phyloP scores from a whole-genome alignment of 2,113 vertebrate species.

The Xiphias gladius region DNA sequence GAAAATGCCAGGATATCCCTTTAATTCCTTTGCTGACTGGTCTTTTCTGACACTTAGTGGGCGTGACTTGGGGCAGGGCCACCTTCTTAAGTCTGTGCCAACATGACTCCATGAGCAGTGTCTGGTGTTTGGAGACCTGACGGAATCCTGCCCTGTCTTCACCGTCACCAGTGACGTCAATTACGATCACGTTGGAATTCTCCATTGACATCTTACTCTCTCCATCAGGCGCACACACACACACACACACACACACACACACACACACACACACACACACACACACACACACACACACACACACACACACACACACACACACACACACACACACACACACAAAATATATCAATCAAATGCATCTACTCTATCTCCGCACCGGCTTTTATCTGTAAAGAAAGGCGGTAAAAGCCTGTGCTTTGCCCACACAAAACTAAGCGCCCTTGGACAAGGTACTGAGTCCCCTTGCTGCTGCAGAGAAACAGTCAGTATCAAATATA shows the following conservation, averaged over 20 bases:
- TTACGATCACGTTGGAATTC: background rate
- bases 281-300: no score
- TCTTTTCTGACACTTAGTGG: background rate
- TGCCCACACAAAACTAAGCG: conserved; percentile 8
- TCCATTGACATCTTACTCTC: conserved; percentile 1
- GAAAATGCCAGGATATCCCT: background rate
- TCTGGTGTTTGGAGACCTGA: background rate
- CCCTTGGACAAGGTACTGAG: conserved; percentile 25
- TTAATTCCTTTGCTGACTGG: conserved; percentile 8
- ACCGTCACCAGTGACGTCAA: conserved; percentile 33
- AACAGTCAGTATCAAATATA: conserved; percentile 40
- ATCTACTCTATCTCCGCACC: background rate
- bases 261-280: no score
- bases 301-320: no score
- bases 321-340: background rate
- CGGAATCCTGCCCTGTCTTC: conserved; percentile 14
- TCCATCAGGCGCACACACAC: background rate
- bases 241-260: no score
- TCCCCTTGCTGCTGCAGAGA: conserved; percentile 26
- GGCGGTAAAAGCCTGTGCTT: conserved; percentile 1
- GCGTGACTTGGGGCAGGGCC: conserved; percentile 22
- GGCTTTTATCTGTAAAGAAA: conserved; percentile 16
- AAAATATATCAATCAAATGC: background rate
- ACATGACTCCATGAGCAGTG: background rate
- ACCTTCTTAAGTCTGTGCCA: conserved; percentile 11